Percentiles rank a stretch among this genome's conserved stretches.
Evolutionary conservation across 2,888 invertebrate genomes (phyloP).

Genomic region (Scaptodrosophila latifasciaeformis): DNA sequence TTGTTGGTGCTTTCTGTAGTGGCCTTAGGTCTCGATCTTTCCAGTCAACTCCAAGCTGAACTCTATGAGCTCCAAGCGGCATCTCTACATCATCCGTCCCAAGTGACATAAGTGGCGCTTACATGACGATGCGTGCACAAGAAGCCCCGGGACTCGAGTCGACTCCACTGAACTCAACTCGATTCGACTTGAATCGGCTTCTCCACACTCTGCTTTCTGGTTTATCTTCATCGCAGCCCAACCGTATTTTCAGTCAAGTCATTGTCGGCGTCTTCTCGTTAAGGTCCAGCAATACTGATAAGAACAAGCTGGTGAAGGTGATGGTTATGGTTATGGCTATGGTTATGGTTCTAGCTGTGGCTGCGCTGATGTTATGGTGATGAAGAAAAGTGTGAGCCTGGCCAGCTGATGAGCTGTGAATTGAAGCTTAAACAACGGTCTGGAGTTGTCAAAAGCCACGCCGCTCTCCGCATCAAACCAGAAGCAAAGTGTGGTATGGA

Average conservation of each 20-base stretch:
- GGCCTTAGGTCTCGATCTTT: neutral
- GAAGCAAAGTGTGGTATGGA: constrained; percentile 49
- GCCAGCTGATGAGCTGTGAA: constrained; percentile 2
- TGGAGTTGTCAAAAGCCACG: constrained; percentile 63
- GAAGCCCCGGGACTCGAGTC: constrained; percentile 42
- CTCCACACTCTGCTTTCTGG: no score
- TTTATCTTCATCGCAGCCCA: constrained; percentile 40
- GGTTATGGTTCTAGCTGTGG: neutral
- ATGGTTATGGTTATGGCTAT: neutral
- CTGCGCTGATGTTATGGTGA: constrained; percentile 36
- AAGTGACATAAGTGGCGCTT: constrained; percentile 70
- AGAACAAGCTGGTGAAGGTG: neutral
- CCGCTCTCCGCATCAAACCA: no score
- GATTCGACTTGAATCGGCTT: no score
- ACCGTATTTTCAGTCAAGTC: neutral
- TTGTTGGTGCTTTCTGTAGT: constrained; percentile 1
- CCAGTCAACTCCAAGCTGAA: no score
- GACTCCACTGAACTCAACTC: no score
- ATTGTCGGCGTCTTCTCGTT: neutral
- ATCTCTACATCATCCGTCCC: constrained; percentile 64
- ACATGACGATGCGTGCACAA: constrained; percentile 69
- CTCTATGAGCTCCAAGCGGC: constrained; percentile 14
- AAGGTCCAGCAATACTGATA: no score
- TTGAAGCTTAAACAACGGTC: neutral
- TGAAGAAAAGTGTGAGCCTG: constrained; percentile 49